Base-by-base conservation (phyloP, 2,888 invertebrate species). In the Limnephilus lunatus region DNA sequence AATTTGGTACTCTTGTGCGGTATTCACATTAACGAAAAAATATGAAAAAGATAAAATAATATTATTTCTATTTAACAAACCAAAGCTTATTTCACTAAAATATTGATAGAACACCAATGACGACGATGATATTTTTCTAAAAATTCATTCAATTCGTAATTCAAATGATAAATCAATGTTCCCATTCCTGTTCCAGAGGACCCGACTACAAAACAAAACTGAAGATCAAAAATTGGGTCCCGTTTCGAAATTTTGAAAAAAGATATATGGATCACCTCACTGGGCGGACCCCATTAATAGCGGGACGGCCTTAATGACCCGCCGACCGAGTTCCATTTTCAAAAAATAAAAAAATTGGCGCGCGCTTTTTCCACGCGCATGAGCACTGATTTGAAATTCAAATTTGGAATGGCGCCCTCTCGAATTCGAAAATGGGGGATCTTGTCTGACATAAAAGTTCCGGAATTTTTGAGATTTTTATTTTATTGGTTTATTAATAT, bases 351-450 rank as follows among this genome's bases (percentile, higher is more conserved):
- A 87, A 87, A 87, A 31, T 30, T 91, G 86, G 87, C 90, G 90
- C 85, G 53, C 85, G 31, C 83, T 90, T 90, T 90, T 90, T 85
- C 68, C 90, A 14, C 53, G 85, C 87, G 91, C 25, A 68, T n/a
- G 68, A 3, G n/a, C 68, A 5, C 80, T 35, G 87, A 91, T 91
- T 87, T 85, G 85, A 86, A 91, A 87, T 87, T 87, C 86, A 91
- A 91, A 91, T 91, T 48, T 44, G 25, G 85, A 86, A 86, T 86
- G 87, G 87, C 87, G 81, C 89, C 81, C 88, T 48, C 7, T 30
- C 30, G 48, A 80, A 88, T 88, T 88, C 80, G 32, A 88, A 88
- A 68, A 68, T 88, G 30, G 32, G 39, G 53, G 31, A 12, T 35
- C 35, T 30, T 11, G 86, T 44, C 86, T 68, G 68, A 68, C 25